phyloP scores from a whole-genome alignment of 1,140 invertebrate genomes.

The Hylaeus volcanicus region DNA sequence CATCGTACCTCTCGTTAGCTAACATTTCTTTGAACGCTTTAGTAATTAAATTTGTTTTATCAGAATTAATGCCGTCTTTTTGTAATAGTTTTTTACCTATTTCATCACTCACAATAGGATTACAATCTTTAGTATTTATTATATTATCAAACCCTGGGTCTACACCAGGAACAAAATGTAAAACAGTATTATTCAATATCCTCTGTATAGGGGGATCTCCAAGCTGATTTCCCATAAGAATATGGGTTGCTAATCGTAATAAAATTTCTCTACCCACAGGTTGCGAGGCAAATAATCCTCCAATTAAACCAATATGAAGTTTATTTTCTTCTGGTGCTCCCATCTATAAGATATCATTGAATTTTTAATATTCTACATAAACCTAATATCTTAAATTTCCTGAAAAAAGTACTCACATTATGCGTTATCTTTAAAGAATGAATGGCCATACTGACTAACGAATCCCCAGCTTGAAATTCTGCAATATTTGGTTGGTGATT shows the following conservation, averaged over 20 bases:
- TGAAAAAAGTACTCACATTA: constrained; percentile 77
- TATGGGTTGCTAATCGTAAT: constrained; percentile 90
- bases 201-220: constrained; percentile 84
- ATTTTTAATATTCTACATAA: constrained; percentile 23
- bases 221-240: constrained; percentile 86
- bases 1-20: constrained; percentile 82
- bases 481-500: constrained; percentile 83
- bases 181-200: constrained; percentile 86
- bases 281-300: constrained; percentile 91
- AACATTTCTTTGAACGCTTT: constrained; percentile 83
- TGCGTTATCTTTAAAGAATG: constrained; percentile 85
- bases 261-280: constrained; percentile 92
- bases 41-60: constrained; percentile 77
- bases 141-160: constrained; percentile 82
- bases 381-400: neutral
- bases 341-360: constrained; percentile 78
- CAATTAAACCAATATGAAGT: constrained; percentile 90
- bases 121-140: constrained; percentile 75
- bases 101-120: constrained; percentile 80
- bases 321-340: constrained; percentile 89
- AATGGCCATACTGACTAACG: constrained; percentile 82
- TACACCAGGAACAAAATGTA: constrained; percentile 90
- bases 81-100: constrained; percentile 82
- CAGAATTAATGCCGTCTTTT: constrained; percentile 73
- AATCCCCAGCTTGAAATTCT: constrained; percentile 84